phyloP scores from a whole-genome alignment of 2,797 vertebrate species.

The Rhinella marina region DNA sequence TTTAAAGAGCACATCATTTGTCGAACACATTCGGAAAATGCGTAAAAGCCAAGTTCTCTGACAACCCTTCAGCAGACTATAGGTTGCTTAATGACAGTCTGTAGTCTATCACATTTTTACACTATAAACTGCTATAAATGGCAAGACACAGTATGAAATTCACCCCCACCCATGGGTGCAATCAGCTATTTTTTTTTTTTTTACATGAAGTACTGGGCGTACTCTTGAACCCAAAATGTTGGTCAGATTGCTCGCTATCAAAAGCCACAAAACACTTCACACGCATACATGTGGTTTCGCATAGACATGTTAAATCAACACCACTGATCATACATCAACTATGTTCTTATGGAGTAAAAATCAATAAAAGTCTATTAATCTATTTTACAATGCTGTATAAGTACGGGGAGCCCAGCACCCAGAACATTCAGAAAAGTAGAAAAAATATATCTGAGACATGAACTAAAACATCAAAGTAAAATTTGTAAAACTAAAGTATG shows the following conservation, averaged over 20 bases:
- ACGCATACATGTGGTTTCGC: not conserved
- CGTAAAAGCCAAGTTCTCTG: not conserved
- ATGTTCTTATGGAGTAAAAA: conserved; percentile 12
- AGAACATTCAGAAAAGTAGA: conserved; percentile 27
- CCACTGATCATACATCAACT: not conserved
- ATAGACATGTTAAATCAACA: not conserved
- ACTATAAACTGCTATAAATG: not conserved
- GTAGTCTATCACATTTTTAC: not conserved
- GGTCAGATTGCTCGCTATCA: not conserved
- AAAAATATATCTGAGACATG: conserved; percentile 19
- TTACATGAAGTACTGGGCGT: not conserved
- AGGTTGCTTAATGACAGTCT: not conserved
- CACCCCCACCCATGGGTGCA: not conserved
- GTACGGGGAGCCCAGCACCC: conserved; percentile 37
- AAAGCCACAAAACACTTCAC: not conserved
- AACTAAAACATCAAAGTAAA: conserved; percentile 44
- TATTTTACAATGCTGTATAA: conserved; percentile 25
- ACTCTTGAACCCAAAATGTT: not conserved
- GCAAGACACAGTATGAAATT: too few species aligned
- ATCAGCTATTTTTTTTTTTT: not conserved
- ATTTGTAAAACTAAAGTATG: conserved; percentile 20
- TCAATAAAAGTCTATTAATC: not conserved
- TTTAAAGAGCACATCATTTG: not conserved
- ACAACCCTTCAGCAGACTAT: not conserved
- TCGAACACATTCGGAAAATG: not conserved